These are phyloP conservation scores for Gnathonemus longibarbis DNA, from an alignment of 2,113 vertebrate species.

Conservation along the genomic window DNA sequence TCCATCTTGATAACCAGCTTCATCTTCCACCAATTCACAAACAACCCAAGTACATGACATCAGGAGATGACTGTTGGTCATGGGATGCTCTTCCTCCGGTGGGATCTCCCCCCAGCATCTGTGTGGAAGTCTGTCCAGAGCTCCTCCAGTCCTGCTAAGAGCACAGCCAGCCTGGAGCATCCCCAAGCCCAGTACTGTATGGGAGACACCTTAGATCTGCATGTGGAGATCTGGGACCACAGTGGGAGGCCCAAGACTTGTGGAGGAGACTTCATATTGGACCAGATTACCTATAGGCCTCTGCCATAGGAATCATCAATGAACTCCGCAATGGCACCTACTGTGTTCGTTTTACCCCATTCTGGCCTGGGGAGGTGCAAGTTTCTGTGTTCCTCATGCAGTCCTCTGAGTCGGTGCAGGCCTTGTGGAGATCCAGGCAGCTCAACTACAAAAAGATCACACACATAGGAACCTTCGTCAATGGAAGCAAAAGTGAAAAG, in stretches of 20 bases:
- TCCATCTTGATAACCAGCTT: too few relatives aligned
- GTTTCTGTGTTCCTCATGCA: not conserved
- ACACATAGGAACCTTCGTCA: slow-evolving; percentile 40
- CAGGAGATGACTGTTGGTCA: too few relatives aligned
- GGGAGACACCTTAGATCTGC: slow-evolving; percentile 4
- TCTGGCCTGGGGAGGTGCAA: slow-evolving; percentile 40
- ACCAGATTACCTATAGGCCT: slow-evolving; percentile 37
- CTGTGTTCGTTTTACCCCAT: slow-evolving; percentile 40
- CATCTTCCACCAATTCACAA: too few relatives aligned
- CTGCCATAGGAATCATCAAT: slow-evolving; percentile 29
- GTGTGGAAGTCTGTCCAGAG: not conserved
- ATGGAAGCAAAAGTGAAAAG: not conserved
- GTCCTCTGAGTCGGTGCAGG: slow-evolving; percentile 42
- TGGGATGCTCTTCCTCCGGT: too few relatives aligned
- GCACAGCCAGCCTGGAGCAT: slow-evolving; percentile 29
- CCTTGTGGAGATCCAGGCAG: slow-evolving; percentile 43
- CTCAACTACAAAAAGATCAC: slow-evolving; percentile 35
- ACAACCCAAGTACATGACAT: too few relatives aligned
- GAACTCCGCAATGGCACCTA: slow-evolving; percentile 44
- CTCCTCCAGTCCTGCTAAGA: slow-evolving; percentile 21
- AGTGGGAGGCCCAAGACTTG: slow-evolving; percentile 31
- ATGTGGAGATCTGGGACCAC: slow-evolving; percentile 28
- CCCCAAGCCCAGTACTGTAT: not conserved
- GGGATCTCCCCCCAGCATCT: not conserved
- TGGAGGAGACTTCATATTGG: slow-evolving; percentile 35